phyloP scores from a whole-genome alignment of 2,888 invertebrate species.

The Aphodius granarius region DNA sequence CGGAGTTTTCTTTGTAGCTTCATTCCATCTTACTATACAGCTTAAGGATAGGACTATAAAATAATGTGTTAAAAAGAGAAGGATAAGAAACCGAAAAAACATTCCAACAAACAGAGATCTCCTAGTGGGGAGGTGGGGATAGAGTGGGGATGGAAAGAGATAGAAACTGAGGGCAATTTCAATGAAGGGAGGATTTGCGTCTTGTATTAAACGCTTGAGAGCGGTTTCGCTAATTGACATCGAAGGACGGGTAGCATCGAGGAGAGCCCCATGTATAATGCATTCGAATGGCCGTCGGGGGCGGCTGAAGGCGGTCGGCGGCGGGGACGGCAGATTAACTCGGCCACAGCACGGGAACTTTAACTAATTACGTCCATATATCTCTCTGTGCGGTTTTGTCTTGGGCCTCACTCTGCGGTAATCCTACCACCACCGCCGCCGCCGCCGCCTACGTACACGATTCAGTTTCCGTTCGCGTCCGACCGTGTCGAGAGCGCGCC shows the following conservation, averaged over 20 bases:
- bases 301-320: background rate
- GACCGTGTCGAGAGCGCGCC: background rate
- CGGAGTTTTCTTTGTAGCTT: too few relatives aligned
- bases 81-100: too few relatives aligned
- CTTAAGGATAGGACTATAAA: too few relatives aligned
- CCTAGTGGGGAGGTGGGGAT: too few relatives aligned
- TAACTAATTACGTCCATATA: constrained; percentile 53
- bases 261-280: constrained; percentile 10
- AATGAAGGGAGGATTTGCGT: background rate
- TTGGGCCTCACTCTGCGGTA: constrained; percentile 35
- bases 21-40: too few relatives aligned
- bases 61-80: too few relatives aligned
- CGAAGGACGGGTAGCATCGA: constrained; percentile 10
- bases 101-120: too few relatives aligned
- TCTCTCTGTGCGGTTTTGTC: constrained; percentile 44
- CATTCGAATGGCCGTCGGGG: constrained; percentile 3
- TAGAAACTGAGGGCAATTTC: background rate
- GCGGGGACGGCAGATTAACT: constrained; percentile 45
- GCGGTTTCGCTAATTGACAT: constrained; percentile 9
- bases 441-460: constrained; percentile 1
- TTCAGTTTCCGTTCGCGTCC: background rate
- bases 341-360: constrained; percentile 51
- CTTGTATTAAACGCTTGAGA: background rate
- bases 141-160: background rate
- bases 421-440: constrained; percentile 17